phyloP scores from a whole-genome alignment of 2,797 vertebrate species.

The Capromys pilorides region DNA sequence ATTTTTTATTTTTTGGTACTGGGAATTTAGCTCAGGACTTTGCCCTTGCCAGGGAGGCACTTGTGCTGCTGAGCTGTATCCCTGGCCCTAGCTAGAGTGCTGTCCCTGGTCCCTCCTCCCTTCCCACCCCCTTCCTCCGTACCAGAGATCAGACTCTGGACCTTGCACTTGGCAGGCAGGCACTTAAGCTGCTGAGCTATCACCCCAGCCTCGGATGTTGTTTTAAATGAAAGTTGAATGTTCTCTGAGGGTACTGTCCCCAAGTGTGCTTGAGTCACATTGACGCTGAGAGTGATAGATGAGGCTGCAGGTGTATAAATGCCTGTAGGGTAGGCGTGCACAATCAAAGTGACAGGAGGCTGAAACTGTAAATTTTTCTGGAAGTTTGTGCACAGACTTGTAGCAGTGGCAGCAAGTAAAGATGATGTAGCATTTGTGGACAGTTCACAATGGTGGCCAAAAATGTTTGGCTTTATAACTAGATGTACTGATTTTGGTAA shows the following conservation, averaged over 20 bases:
- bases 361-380: background rate
- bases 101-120: no score
- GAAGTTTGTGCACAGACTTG: background rate
- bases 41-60: no score
- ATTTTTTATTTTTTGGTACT: no score
- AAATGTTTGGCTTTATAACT: background rate
- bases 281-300: background rate
- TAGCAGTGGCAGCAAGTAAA: background rate
- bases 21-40: no score
- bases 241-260: background rate
- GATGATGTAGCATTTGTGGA: background rate
- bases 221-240: background rate
- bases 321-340: background rate
- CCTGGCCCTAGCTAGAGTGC: no score
- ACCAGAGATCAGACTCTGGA: no score
- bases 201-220: no score
- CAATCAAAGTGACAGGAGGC: background rate
- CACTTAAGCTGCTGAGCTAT: no score
- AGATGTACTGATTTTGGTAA: background rate
- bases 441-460: background rate
- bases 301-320: background rate
- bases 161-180: no score
- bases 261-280: background rate
- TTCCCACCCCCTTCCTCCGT: no score
- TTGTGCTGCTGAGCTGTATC: no score